Conservation (phyloP, 1,140 invertebrate genomes). For the Goniozus legneri region DNA sequence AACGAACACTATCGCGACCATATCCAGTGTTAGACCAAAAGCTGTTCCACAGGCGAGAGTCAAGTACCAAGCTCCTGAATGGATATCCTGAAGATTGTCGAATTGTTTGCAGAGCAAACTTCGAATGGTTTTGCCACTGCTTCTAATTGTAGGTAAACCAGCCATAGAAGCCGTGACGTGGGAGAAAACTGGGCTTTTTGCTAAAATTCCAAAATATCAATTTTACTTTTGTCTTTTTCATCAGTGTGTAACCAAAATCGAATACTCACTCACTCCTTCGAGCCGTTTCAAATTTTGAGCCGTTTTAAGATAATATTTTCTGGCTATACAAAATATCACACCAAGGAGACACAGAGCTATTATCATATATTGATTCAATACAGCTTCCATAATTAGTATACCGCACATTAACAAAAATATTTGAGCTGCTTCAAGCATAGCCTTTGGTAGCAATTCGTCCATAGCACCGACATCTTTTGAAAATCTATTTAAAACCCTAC, state of each 20-base stretch:
- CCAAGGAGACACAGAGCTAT: slow-evolving; percentile 57
- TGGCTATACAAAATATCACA: slow-evolving; percentile 54
- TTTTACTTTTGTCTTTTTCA: slow-evolving; percentile 1
- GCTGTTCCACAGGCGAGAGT: slow-evolving; percentile 56
- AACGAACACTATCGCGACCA: slow-evolving; percentile 32
- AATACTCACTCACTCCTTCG: slow-evolving; percentile 53
- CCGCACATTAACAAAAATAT: slow-evolving; percentile 42
- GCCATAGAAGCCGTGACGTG: slow-evolving; percentile 75
- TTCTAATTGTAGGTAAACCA: slow-evolving; percentile 78
- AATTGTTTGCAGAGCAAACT: slow-evolving; percentile 69
- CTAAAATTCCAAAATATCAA: slow-evolving; percentile 41
- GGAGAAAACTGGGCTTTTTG: slow-evolving; percentile 77
- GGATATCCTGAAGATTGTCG: slow-evolving; percentile 63
- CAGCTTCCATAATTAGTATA: slow-evolving; percentile 55
- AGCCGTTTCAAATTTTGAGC: slow-evolving; percentile 61
- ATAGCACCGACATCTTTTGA: slow-evolving; percentile 79
- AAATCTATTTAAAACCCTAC: slow-evolving; percentile 76
- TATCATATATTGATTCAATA: slow-evolving; percentile 60
- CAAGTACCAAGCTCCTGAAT: slow-evolving; percentile 64
- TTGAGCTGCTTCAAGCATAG: slow-evolving; percentile 65
- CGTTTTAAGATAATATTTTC: slow-evolving; percentile 61
- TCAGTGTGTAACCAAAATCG: neutral
- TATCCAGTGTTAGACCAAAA: slow-evolving; percentile 50
- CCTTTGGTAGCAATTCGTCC: slow-evolving; percentile 73
- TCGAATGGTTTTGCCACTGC: slow-evolving; percentile 59